Base-by-base conservation (phyloP, 2,888 invertebrate species). In the Hypomecis punctinalis region DNA sequence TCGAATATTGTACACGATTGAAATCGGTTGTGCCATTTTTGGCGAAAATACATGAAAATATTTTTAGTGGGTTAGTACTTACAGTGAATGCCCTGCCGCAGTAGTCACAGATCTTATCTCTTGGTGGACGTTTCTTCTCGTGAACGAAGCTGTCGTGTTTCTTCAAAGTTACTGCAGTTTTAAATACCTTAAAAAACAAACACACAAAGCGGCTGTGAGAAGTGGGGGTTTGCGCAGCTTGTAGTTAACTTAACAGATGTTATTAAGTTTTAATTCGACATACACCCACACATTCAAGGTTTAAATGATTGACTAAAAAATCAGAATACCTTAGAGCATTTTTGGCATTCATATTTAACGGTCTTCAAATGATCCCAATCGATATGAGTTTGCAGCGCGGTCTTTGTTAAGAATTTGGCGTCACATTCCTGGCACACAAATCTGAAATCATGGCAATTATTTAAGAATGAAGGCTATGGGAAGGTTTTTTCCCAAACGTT, bases 11-110 rank as follows among this genome's bases (percentile, higher is more conserved):
- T 23, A 23, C 23, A 23, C 1, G 23, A 23, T 23, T 23, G 23
- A 23, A 23, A 23, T 23, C 23, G 23, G 23, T 23, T 23, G 23
- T 23, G 23, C 23, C 23, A 23, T 23, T 23, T 23, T 23, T 23
- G 23, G 23, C 23, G 23, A 23, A 23, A 23, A 23, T 23, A 23
- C 23, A 39, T 39, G 39, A 39, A 8, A 39, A 39, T 39, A 1
- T 8, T 39, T 1, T 39, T 39, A 5, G 7, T 8, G 39, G 6
- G 0, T 5, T 11, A 6, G 10, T 23, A 53, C 84, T 76, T 48
- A 91, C 91, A 43, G 86, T 86, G 43, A 91, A 91, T 0, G 83
- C 89, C 0, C 85, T 69, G 0, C 91, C 91, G 58, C 91, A 91
- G 58, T 87, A 84, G 46, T 91, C 87, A 57, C 91, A 91, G 0